Base-by-base conservation (phyloP, 2,888 invertebrate genomes). In the Brachyopa scutellaris region DNA sequence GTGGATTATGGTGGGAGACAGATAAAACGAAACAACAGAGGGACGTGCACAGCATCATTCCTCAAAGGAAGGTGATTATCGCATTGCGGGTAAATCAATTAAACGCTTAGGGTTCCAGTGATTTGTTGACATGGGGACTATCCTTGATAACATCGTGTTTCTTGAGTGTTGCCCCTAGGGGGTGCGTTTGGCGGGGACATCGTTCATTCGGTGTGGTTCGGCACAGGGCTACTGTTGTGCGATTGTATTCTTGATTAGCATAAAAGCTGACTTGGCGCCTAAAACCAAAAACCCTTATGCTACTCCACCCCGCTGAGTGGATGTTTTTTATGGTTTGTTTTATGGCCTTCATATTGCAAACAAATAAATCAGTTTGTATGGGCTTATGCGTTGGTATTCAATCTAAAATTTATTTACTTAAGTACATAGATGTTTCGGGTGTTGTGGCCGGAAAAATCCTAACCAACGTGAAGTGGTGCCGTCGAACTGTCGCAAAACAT, bases 61-160 rank as follows among this genome's bases (percentile, higher is more conserved):
- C 66, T 47, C 45, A 67, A 73, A 73, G 67, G 79, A 79, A 74
- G 79, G 79, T 79, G 79, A 79, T 79, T 74, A 79, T 79, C 79
- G 79, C 74, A 67, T 79, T 79, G 74, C 31, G 79, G 79, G 79
- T 79, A 79, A 79, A 79, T 79, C 79, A 79, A 79, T 79, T 79
- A 79, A 79, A 79, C 55, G 79, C 79, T 79, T 73, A 79, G 55
- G 67, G 61, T 62, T 79, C 67, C 38, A 61, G 67, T 74, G 79
- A 79, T 79, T 79, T 79, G 79, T 79, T 79, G 79, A 79, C 79
- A 79, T 79, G 61, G 74, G 38, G 73, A 47, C 73, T 67, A 66
- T 59, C 72, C 64, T 47, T 67, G 70, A 77, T 70, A 77, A 77
- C 70, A 70, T 62, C 26, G 38, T 73, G 61, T 53, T 66, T 38